These are phyloP conservation scores for Clarias batrachus DNA, from an alignment of 2,113 vertebrate species.

Conservation along the genomic window DNA sequence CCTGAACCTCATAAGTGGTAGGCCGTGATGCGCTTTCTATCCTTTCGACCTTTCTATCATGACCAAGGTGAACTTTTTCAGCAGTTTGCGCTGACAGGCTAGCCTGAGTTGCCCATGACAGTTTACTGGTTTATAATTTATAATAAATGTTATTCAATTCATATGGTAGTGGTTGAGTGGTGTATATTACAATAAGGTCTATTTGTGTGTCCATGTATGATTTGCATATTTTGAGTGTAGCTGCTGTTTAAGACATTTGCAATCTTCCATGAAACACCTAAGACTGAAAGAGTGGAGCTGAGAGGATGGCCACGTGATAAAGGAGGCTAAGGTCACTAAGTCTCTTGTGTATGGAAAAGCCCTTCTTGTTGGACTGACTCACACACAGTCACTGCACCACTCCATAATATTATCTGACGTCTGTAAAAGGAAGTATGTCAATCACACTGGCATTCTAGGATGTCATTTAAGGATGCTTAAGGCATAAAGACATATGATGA, in stretches of 20 bases:
- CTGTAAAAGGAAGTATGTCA: conserved; percentile 39
- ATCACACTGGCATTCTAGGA: conserved; percentile 11
- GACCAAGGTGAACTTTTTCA: too few relatives aligned
- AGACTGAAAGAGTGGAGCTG: conserved; percentile 12
- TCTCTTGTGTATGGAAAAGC: conserved; percentile 64
- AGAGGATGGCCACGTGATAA: conserved; percentile 55
- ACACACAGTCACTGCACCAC: conserved; percentile 31
- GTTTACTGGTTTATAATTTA: too few relatives aligned
- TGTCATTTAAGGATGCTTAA: not conserved
- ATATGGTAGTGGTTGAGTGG: too few relatives aligned
- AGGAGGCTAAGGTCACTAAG: conserved; percentile 62
- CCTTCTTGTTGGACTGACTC: conserved; percentile 66
- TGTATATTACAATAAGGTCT: too few relatives aligned
- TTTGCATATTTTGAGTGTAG: not conserved
- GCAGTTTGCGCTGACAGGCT: too few relatives aligned
- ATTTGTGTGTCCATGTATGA: not conserved
- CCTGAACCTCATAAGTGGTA: too few relatives aligned
- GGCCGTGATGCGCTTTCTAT: too few relatives aligned
- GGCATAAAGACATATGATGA: not conserved
- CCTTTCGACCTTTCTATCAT: too few relatives aligned
- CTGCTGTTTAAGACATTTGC: not conserved
- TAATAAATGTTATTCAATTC: too few relatives aligned
- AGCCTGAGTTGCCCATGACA: too few relatives aligned
- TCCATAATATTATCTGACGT: conserved; percentile 56
- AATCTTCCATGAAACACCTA: not conserved